Evolutionary conservation across 1,140 invertebrate genomes (phyloP).

Genomic region (Magallana gigas): DNA sequence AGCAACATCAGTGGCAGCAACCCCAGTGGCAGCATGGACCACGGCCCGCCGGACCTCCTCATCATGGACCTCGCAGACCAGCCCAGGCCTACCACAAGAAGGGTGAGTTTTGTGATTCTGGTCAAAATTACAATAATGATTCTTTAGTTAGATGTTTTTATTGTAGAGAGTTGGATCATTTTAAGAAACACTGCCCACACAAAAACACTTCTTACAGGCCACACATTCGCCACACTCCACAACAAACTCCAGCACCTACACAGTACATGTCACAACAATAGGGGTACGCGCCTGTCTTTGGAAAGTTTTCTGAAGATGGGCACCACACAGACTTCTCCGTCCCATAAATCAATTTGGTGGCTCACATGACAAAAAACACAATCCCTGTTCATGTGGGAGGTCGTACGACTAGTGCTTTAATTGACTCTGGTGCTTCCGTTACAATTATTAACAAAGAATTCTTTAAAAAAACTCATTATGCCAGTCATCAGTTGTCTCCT

Average conservation of each 20-base stretch:
- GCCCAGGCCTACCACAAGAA: background rate
- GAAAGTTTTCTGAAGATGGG: conserved; percentile 36
- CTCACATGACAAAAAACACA: conserved; percentile 40
- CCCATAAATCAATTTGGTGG: conserved; percentile 1
- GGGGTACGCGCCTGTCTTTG: conserved; percentile 46
- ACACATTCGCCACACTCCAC: background rate
- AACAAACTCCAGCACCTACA: background rate
- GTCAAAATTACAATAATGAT: background rate
- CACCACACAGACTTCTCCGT: too few relatives aligned
- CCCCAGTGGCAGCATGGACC: background rate
- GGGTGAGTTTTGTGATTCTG: conserved; percentile 30
- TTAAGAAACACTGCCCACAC: conserved; percentile 1
- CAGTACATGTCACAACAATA: conserved; percentile 22
- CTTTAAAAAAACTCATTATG: conserved; percentile 21
- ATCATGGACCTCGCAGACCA: background rate
- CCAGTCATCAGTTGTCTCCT: background rate
- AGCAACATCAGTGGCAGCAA: too few relatives aligned
- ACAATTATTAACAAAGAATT: conserved; percentile 38
- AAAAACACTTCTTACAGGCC: background rate
- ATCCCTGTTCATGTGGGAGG: conserved; percentile 3
- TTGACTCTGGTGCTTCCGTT: conserved; percentile 49
- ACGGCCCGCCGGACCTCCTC: background rate
- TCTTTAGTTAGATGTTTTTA: conserved; percentile 3
- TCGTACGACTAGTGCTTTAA: conserved; percentile 37
- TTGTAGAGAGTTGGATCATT: conserved; percentile 18